Evolutionary conservation across 2,888 invertebrate species (phyloP).

Genomic region (Drepanosiphum platanoidis): DNA sequence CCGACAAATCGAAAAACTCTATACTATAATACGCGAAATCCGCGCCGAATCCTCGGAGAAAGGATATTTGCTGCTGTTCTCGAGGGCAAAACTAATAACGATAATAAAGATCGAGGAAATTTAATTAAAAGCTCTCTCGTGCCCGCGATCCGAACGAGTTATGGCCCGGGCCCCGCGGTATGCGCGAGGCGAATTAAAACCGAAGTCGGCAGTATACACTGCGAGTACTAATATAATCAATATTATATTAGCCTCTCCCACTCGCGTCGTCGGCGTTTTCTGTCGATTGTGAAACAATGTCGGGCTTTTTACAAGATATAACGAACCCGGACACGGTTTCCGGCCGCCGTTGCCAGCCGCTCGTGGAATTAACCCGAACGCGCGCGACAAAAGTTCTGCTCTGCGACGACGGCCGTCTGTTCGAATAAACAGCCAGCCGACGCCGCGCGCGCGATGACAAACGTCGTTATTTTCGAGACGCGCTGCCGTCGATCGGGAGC

Average conservation of each 20-base stretch:
- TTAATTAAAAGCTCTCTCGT: constrained; percentile 46
- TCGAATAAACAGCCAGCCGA: too few relatives aligned
- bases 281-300: constrained; percentile 33
- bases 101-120: constrained; percentile 3
- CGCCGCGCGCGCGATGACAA: too few relatives aligned
- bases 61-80: too few relatives aligned
- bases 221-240: constrained; percentile 50
- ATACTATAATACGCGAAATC: too few relatives aligned
- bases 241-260: too few relatives aligned
- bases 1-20: too few relatives aligned
- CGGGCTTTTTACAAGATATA: constrained; percentile 17
- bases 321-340: background rate
- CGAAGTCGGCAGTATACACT: background rate
- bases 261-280: background rate
- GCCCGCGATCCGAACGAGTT: background rate
- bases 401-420: too few relatives aligned
- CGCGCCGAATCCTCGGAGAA: constrained; percentile 4
- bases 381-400: too few relatives aligned
- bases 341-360: background rate
- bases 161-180: background rate
- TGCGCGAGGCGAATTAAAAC: constrained; percentile 26
- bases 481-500: too few relatives aligned
- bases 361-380: too few relatives aligned
- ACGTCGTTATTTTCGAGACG: too few relatives aligned
- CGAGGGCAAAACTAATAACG: background rate